Conservation (phyloP, 2,113 vertebrate genomes). For the Aphelocoma coerulescens region DNA sequence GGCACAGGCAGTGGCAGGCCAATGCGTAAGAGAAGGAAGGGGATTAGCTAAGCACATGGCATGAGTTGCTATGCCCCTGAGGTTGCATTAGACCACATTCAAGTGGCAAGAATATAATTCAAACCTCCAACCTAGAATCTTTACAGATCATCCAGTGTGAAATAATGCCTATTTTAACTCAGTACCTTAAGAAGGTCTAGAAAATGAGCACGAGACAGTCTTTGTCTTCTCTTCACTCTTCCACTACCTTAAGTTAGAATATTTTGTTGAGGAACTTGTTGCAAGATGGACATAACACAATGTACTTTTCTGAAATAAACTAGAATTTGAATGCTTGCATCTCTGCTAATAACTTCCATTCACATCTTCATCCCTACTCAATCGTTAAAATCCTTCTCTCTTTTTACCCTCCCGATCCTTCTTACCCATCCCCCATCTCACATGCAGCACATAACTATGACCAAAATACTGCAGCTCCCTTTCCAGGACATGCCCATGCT, state of each 20-base stretch:
- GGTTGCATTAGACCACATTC: not conserved
- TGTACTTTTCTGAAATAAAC: not conserved
- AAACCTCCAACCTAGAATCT: not conserved
- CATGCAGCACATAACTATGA: fast-evolving
- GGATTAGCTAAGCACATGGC: not conserved
- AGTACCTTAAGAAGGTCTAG: not conserved
- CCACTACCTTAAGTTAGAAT: not conserved
- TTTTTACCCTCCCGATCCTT: not conserved
- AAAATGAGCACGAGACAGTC: not conserved
- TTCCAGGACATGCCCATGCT: not conserved
- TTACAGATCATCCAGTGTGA: not conserved
- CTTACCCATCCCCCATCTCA: not conserved
- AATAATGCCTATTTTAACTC: not conserved
- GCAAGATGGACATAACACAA: not conserved
- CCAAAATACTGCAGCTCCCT: not conserved
- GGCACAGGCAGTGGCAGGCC: not conserved
- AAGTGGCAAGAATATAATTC: not conserved
- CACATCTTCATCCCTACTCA: not conserved
- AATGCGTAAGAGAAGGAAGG: not conserved
- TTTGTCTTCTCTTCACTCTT: not conserved
- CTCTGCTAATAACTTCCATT: not conserved
- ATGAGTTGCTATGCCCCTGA: fast-evolving
- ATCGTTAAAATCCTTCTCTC: not conserved
- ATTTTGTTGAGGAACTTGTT: not conserved
- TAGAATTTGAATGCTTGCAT: not conserved